Evolutionary conservation across 2,888 invertebrate species (phyloP), one percentile per base, ranked within the genome.

Genomic region (Deroplatys truncata): DNA sequence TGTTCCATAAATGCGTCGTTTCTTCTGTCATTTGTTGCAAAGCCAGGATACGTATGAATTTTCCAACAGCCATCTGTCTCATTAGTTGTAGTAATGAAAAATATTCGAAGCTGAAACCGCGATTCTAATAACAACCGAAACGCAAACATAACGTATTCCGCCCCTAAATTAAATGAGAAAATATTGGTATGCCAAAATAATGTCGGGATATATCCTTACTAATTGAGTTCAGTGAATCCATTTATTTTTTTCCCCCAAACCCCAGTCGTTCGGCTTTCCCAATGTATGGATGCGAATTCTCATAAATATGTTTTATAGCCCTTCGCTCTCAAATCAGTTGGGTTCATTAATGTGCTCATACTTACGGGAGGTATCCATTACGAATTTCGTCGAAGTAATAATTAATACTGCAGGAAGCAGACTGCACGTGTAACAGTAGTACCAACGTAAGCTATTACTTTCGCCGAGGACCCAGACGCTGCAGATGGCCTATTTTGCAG

Each of bases 151-250:
- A 72, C 56, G 56, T 72, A 72, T 72, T 72, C 56, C 56, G 56
- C 56, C 56, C 56, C 56, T 72, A 72, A 82, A 82, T 87, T 87
- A 87, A 87, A 87, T 87, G 87, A 87, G 87, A 83, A 87, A 87
- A 87, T 83, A 87, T 83, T 35, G 87, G 87, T 28, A 82, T 82
- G 82, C 29, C 29, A 28, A 29, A 82, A 86, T 83, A 82, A 87
- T 83, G 43, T 83, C 82, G 10, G 29, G 25, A 25, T 35, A 87
- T 83, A 83, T 35, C 83, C 87, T 87, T 87, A 82, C 82, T 87
- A 87, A 87, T 87, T 87, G 87, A 87, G 87, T 87, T 87, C 83
- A 87, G 82, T 87, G 87, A 82, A 43, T 83, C 28, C 83, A 56
- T 82, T 87, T 87, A 87, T 87, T 87, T 83, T 72, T 72, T 72